Conservation (phyloP, 2,888 invertebrate species). For the Philereme vetulata region DNA sequence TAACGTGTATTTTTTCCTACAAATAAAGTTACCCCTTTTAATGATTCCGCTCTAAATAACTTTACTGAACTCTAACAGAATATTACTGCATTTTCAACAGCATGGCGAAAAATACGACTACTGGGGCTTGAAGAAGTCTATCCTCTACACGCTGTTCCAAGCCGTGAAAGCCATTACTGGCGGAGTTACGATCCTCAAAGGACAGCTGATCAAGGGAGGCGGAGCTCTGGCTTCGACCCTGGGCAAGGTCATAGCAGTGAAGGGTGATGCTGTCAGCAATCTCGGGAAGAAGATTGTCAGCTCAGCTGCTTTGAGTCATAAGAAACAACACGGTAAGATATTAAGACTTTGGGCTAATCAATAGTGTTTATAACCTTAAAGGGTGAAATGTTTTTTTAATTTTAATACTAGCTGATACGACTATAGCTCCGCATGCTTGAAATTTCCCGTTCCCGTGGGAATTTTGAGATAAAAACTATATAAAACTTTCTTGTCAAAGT, state of each 20-base stretch:
- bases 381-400: too few relatives aligned
- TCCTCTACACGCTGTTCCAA: constrained; percentile 92
- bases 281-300: constrained; percentile 91
- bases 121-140: constrained; percentile 92
- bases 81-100: constrained; percentile 34
- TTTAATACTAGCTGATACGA: too few relatives aligned
- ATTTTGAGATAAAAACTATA: too few relatives aligned
- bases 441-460: too few relatives aligned
- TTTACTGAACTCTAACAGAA: not conserved
- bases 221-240: constrained; percentile 82
- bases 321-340: constrained; percentile 66
- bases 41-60: not conserved
- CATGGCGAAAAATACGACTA: constrained; percentile 83
- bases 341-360: constrained; percentile 1
- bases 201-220: constrained; percentile 93
- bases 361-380: too few relatives aligned
- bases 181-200: constrained; percentile 93
- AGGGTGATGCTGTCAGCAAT: constrained; percentile 91
- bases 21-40: too few relatives aligned
- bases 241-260: constrained; percentile 86
- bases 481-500: not conserved
- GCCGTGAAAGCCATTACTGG: constrained; percentile 95
- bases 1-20: too few relatives aligned
- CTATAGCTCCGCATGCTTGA: too few relatives aligned
- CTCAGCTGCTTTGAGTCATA: constrained; percentile 87